Base-by-base conservation (phyloP, 2,888 invertebrate genomes). In the Noctua fimbriata region DNA sequence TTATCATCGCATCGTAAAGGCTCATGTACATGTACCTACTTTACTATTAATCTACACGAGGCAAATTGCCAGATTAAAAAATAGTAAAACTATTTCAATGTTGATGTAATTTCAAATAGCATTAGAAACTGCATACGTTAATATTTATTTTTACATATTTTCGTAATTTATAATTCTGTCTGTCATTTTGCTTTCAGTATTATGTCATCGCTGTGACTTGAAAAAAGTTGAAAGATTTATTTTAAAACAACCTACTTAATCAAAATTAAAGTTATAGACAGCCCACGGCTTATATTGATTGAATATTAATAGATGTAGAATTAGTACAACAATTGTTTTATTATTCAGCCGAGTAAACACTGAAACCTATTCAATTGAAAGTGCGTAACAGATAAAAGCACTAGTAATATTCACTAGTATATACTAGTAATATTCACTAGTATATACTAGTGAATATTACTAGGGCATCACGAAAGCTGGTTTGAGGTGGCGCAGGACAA, bases 1-100 rank as follows among this genome's bases (percentile, higher is more conserved):
- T 86, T 84, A 83, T 89, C 81, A 79, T 87, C 55, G 71, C 67
- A 69, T 60, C 72, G 41, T 70, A 76, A 36, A 71, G 47, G 63
- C 65, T 79, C 44, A 21, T 77, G 47, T 71, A 47, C 41, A 32
- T 21, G 3, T 32, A 63, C 32, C 21, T 65, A 10, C 18, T 66
- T 73, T 63, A 77, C 80, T 76, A 78, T 77, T 69, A 67, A 66
- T 72, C 28, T 12, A 75, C 44, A 69, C 16, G 24, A 47, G 72
- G 60, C 67, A 66, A 32, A 63, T 67, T 86, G 76, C 76, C 73
- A 82, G 66, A 78, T 69, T 14, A 58, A 72, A 67, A 85, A 74
- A 73, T n/a, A 10, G 9, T 24, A 24, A 21, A 60, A 41, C 16
- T 63, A 36, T 44, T 58, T 47, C 3, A 47, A 71, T 55, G 5